phyloP scores from a whole-genome alignment of 1,140 invertebrate genomes.

The Bursaphelenchus mucronatus region DNA sequence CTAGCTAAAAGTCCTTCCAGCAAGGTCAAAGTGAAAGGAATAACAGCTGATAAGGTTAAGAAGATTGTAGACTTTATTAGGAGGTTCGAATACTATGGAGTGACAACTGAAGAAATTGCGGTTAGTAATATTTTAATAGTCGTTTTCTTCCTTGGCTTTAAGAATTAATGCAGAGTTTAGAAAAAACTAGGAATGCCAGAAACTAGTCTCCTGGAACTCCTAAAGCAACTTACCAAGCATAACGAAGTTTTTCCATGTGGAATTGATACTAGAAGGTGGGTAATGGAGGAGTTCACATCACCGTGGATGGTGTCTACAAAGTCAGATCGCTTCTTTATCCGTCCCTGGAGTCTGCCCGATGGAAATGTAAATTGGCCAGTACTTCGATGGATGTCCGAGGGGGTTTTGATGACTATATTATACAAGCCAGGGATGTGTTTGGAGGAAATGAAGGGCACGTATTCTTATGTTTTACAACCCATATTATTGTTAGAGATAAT shows the following conservation, averaged over 20 bases:
- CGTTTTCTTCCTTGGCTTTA: not conserved
- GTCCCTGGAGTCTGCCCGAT: conserved; percentile 11
- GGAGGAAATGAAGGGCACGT: not conserved
- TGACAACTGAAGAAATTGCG: not conserved
- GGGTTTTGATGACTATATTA: conserved; percentile 12
- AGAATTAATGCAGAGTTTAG: not conserved
- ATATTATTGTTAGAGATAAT: conserved; percentile 7
- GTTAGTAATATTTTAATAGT: not conserved
- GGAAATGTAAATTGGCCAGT: conserved; percentile 15
- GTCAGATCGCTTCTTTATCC: not conserved
- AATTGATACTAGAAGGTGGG: not conserved
- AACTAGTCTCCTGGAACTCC: not conserved
- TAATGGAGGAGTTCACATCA: not conserved
- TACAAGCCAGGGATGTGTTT: conserved; percentile 4
- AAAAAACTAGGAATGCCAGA: conserved; percentile 1
- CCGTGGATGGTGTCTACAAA: conserved; percentile 1
- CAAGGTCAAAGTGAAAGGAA: not conserved
- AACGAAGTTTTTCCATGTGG: conserved; percentile 2
- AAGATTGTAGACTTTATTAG: not conserved
- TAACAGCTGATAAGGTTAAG: not conserved
- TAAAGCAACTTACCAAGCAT: conserved; percentile 6
- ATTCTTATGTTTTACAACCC: conserved; percentile 8
- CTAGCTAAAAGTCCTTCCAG: not conserved
- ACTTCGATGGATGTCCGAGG: conserved; percentile 12
- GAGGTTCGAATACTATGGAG: not conserved